Base-by-base conservation (phyloP, 37 sponge, comb jelly and placozoan species). In the Cliona cf. orientalis region DNA sequence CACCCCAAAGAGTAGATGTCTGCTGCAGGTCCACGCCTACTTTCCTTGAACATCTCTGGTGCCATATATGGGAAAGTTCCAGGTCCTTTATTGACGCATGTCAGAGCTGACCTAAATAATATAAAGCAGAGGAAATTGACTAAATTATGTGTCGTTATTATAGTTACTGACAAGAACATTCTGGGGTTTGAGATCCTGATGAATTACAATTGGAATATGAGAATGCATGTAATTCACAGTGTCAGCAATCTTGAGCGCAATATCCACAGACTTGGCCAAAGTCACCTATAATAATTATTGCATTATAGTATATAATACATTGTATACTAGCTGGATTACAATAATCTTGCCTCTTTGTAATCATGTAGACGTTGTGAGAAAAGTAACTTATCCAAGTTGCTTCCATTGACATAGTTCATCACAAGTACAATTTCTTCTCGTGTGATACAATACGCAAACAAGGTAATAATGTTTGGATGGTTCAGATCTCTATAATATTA, bases 91-190 rank as follows among this genome's bases (percentile, higher is more conserved):
- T n/a, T n/a, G n/a, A n/a, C n/a, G n/a, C n/a, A n/a, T n/a, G n/a
- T n/a, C n/a, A n/a, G n/a, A n/a, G n/a, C n/a, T n/a, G n/a, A n/a
- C n/a, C n/a, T n/a, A n/a, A n/a, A n/a, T n/a, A n/a, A n/a, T n/a
- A n/a, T n/a, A n/a, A n/a, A n/a, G 29, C 35, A 11, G 26, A 11
- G 28, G 6, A 45, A 7, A 5, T 26, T 17, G 38, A 39, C 38
- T 45, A 11, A 46, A 46, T 28, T n/a, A 7, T 31, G 7, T 7
- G 43, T 35, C 28, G 22, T 25, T 25, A n/a, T n/a, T n/a, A n/a
- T n/a, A n/a, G n/a, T n/a, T n/a, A 76, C 81, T 58, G 68, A 85
- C 85, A 71, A 85, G 38, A 6, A 85, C 78, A 76, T 70, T 85
- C 35, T 39, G 60, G 3, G 78, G 85, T 68, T 85, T 85, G n/a